phyloP scores from a whole-genome alignment of 53 echinoderm and acorn worm genomes.

The Temnopleurus reevesii region DNA sequence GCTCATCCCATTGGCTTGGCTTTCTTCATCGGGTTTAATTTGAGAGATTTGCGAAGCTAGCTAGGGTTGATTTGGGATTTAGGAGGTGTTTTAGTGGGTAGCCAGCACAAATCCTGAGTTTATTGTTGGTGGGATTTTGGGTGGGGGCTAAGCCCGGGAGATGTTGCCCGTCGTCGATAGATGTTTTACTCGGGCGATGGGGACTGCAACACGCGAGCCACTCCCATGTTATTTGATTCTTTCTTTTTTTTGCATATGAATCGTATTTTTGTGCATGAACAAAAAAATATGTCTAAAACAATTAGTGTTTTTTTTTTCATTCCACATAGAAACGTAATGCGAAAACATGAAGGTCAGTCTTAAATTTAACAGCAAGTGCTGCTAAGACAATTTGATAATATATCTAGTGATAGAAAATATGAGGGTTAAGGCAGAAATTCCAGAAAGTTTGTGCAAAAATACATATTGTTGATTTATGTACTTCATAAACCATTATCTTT shows the following conservation, averaged over 20 bases:
- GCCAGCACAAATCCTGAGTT: conserved; percentile 24
- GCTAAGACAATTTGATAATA: background rate
- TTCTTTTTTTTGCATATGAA: no score
- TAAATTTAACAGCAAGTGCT: no score
- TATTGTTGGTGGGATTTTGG: conserved; percentile 59
- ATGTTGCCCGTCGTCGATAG: conserved; percentile 37
- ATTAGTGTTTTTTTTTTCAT: no score
- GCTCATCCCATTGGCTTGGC: background rate
- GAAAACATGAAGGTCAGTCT: no score
- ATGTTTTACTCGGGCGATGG: conserved; percentile 29
- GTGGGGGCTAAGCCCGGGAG: conserved; percentile 4
- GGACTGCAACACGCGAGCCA: background rate
- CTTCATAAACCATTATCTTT: no score
- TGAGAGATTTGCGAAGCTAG: conserved; percentile 21
- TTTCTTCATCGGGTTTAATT: conserved; percentile 32
- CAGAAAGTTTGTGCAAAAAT: no score
- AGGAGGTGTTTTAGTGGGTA: conserved; percentile 51
- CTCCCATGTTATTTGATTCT: background rate
- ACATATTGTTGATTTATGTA: no score
- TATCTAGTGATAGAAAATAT: background rate
- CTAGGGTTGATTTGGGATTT: conserved; percentile 49
- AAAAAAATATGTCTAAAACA: no score
- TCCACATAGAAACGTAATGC: no score
- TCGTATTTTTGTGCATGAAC: no score
- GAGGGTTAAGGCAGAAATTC: background rate